phyloP scores from a whole-genome alignment of 2,888 invertebrate species.

The Noctua fimbriata region DNA sequence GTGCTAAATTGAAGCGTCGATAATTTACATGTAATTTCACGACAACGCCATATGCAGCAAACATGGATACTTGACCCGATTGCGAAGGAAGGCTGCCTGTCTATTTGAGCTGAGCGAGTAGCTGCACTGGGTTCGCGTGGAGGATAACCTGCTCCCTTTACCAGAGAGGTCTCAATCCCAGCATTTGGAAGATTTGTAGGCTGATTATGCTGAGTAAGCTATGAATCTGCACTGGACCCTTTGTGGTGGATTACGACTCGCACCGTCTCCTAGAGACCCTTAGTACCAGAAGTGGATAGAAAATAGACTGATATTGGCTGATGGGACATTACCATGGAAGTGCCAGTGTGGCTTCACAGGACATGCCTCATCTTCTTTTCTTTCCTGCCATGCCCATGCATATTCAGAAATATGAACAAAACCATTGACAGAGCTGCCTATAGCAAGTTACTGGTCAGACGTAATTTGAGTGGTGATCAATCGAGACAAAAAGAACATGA shows the following conservation, averaged over 20 bases:
- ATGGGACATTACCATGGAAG: background rate
- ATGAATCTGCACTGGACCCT: too few relatives aligned
- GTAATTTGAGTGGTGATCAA: background rate
- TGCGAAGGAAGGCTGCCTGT: conserved; percentile 63
- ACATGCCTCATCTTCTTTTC: background rate
- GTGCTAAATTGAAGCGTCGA: conserved; percentile 74
- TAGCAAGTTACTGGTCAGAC: background rate
- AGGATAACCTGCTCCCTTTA: background rate
- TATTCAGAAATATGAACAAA: background rate
- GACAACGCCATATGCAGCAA: conserved; percentile 74
- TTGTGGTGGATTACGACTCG: background rate
- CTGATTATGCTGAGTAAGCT: background rate
- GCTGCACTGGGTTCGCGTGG: background rate
- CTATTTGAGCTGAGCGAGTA: conserved; percentile 25
- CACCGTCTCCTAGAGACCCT: background rate
- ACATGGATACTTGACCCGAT: conserved; percentile 78
- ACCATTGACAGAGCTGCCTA: background rate
- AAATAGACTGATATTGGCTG: background rate
- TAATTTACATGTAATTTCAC: conserved; percentile 83
- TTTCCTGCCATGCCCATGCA: background rate
- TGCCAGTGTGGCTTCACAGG: background rate
- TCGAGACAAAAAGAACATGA: background rate
- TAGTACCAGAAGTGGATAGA: background rate
- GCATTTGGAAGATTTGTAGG: background rate
- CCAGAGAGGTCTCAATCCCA: too few relatives aligned